Base-by-base conservation (phyloP, 2,888 invertebrate species). In the Aphidoletes aphidimyza region DNA sequence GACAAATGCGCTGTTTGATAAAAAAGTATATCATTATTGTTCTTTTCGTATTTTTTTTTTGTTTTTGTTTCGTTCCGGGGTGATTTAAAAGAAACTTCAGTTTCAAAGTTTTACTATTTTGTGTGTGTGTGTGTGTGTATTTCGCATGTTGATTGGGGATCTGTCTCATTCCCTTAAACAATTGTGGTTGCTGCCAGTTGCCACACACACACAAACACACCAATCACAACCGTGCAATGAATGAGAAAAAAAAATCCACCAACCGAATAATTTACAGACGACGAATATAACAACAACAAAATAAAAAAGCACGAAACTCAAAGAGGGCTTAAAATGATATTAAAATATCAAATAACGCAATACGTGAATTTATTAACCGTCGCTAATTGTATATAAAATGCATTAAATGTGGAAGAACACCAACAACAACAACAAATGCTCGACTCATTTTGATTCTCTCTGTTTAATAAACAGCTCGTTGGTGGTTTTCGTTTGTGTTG, bases 261-360 rank as follows among this genome's bases (percentile, higher is more conserved):
- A 37, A 37, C 37, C 36, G 37, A 81, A 37, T 22, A 81, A 37
- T 81, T 36, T n/a, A 81, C 78, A 36, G 36, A 78, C 36, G 11
- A 54, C 17, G 81, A 81, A 6, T 11, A 81, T 37, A n/a, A 54
- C 6, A 3, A 54, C 22, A 54, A 47, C 9, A 47, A 19, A 2
- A 14, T 6, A 78, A 78, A 78, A 81, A 81, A 81, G 37, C 54
- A 54, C 9, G 11, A 19, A 19, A 81, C 3, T 37, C 30, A 37
- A 69, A 69, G 81, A 37, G 81, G 78, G 36, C 36, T 78, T 78
- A 78, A 78, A 78, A 81, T 37, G 81, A 81, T 81, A 81, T 81
- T 37, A 81, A 81, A 81, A 81, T 81, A 81, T 81, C 81, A 81
- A 81, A 81, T 81, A 81, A 81, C 81, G 81, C 81, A 81, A 81